Base-by-base conservation (phyloP, 2,113 vertebrate genomes). In the Macaca nemestrina region DNA sequence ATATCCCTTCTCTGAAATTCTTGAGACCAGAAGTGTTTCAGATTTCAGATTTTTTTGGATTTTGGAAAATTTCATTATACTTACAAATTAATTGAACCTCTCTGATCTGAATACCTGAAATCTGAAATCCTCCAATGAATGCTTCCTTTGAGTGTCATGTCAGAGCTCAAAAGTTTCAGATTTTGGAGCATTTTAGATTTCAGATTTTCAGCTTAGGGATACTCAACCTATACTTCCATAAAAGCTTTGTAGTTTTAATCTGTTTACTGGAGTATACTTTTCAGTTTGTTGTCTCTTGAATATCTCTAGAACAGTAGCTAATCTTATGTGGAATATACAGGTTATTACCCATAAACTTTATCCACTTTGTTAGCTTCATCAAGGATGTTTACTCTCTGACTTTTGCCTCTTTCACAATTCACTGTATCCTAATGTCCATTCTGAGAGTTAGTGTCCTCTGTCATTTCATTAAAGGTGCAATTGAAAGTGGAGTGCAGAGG, bases 401-500 rank as follows among this genome's bases (percentile, higher is more conserved):
- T n/a, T 83, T 87, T 61, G 43, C 80, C n/a, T 92, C 23, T 94
- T 94, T 78, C 59, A 94, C 27, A 70, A 45, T 75, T 82, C 22
- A 17, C 32, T 78, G 81, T 52, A 92, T 92, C 20, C 73, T 88
- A 38, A 48, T 85, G n/a, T 81, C 94, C 73, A 55, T 84, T 35
- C 55, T 67, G 78, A 92, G 50, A 18, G 35, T 84, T 73, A 40
- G 59, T 79, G 38, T 90, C 52, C 40, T 94, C 68, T 23, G 57
- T 57, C n/a, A 35, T 76, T 87, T 96, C 48, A 90, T 76, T 97
- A 93, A 78, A 92, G 45, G 45, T 14, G 55, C 45, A 83, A 35
- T 67, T 86, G 35, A 84, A 96, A 88, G 22, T 38, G 5, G 75
- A 72, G 25, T 32, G n/a, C 11, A 45, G 64, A 40, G 30, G 27